phyloP scores from a whole-genome alignment of 2,113 vertebrate species.

The Hoplias malabaricus region DNA sequence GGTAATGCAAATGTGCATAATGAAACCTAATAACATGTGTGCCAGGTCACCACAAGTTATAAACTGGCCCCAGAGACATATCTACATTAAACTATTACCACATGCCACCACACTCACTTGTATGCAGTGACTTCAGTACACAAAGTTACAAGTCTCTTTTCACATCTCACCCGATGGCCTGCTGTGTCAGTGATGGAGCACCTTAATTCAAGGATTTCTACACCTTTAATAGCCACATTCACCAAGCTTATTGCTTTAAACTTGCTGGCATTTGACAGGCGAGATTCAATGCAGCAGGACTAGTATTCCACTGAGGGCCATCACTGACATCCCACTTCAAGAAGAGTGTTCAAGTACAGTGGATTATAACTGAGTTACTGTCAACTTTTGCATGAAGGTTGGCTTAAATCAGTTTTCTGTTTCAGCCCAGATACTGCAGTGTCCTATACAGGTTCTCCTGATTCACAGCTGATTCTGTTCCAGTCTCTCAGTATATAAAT shows the following conservation, averaged over 20 bases:
- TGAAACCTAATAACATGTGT: background rate
- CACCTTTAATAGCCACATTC: conserved; percentile 37
- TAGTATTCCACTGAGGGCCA: conserved; percentile 30
- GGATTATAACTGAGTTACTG: background rate
- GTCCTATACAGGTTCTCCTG: background rate
- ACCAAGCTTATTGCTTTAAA: conserved; percentile 34
- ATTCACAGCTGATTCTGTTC: background rate
- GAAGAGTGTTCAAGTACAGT: background rate
- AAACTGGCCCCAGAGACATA: background rate
- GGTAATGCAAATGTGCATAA: background rate
- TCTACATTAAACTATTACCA: background rate
- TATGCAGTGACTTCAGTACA: background rate
- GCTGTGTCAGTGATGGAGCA: conserved; percentile 27
- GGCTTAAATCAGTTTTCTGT: background rate
- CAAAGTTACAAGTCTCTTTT: background rate
- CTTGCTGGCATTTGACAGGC: conserved; percentile 24
- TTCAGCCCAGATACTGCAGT: background rate
- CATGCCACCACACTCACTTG: background rate
- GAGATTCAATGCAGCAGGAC: conserved; percentile 20
- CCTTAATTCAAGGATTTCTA: conserved; percentile 29
- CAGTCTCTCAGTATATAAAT: background rate
- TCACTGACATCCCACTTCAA: conserved; percentile 5
- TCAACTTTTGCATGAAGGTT: conserved; percentile 16
- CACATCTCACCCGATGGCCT: conserved; percentile 10
- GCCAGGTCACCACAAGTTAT: background rate